phyloP scores from a whole-genome alignment of 2,113 vertebrate species.

The Mustela lutreola region DNA sequence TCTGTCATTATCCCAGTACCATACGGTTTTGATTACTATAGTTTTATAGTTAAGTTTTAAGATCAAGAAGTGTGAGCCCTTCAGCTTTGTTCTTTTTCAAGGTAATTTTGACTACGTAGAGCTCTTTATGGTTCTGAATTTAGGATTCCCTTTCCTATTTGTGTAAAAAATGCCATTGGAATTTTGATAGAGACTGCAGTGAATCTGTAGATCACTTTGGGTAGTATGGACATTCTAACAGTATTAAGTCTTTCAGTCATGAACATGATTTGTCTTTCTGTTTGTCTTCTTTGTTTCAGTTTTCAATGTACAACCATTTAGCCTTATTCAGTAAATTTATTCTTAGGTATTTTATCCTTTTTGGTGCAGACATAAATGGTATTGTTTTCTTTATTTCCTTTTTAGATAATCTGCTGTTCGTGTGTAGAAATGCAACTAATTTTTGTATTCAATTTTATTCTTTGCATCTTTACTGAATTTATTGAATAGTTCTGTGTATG shows the following conservation, averaged over 20 bases:
- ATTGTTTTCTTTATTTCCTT: neutral
- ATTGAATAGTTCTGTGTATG: neutral
- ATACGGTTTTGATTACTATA: neutral
- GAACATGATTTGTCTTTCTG: neutral
- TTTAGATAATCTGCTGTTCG: neutral
- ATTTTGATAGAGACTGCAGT: neutral
- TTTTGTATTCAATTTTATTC: neutral
- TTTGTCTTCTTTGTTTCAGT: neutral
- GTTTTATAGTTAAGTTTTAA: constrained; percentile 4
- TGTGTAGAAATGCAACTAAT: neutral
- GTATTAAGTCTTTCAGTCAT: neutral
- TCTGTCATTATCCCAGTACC: neutral
- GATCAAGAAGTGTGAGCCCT: neutral
- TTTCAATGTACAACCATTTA: neutral
- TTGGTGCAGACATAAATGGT: neutral
- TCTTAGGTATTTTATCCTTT: neutral
- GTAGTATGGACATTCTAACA: neutral
- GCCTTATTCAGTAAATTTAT: neutral
- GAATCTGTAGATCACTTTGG: neutral
- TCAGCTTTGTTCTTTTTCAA: neutral
- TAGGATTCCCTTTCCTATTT: neutral
- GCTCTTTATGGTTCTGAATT: neutral
- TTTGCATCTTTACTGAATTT: neutral
- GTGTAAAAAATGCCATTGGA: neutral
- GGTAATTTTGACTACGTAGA: neutral